These are phyloP conservation scores for Elachura formosa DNA, from an alignment of 2,113 vertebrate genomes.

Conservation along the genomic window DNA sequence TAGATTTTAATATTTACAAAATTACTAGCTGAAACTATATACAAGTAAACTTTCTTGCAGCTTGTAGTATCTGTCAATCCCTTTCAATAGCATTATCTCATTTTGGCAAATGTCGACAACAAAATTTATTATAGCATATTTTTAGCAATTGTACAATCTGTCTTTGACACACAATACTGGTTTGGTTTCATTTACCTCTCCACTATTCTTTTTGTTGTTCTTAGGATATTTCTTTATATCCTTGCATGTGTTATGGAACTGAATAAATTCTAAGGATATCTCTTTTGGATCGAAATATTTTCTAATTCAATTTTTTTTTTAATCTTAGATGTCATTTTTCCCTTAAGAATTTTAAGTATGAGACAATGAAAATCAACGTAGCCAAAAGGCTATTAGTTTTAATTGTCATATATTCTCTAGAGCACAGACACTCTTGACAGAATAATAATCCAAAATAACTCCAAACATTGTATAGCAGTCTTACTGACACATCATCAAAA, in stretches of 20 bases:
- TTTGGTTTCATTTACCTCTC: not conserved
- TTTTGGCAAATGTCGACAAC: not conserved
- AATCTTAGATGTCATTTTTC: not conserved
- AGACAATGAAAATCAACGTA: not conserved
- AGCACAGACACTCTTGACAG: not conserved
- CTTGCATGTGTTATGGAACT: not conserved
- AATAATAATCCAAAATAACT: not conserved
- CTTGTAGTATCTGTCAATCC: not conserved
- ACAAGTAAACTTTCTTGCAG: not conserved
- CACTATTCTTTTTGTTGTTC: not conserved
- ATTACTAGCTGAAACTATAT: not conserved
- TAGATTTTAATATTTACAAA: not conserved
- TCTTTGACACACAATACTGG: not conserved
- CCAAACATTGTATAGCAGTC: not conserved
- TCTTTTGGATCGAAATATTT: not conserved
- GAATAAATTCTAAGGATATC: not conserved
- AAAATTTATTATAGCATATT: not conserved
- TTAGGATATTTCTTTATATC: not conserved
- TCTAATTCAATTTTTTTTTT: not conserved
- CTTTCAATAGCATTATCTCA: not conserved
- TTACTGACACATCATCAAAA: not conserved
- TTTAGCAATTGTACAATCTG: not conserved
- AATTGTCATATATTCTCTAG: not conserved
- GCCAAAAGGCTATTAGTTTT: not conserved
- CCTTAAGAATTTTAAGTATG: not conserved